These are phyloP conservation scores for Macropus fuliginosus DNA, from an alignment of 2,797 vertebrate genomes.

Conservation along the genomic window DNA sequence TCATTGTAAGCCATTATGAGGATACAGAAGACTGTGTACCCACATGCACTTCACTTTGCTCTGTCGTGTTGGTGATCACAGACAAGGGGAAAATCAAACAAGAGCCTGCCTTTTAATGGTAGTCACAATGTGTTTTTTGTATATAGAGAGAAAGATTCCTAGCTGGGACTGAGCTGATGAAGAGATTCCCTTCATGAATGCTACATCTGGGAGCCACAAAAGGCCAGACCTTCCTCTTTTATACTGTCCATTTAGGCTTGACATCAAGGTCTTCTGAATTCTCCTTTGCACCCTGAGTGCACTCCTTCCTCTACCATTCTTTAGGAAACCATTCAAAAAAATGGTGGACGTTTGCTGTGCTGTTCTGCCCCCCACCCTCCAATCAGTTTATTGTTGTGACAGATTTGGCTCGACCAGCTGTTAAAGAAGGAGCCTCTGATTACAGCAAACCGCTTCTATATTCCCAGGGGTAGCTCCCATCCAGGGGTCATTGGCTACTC, in stretches of 20 bases:
- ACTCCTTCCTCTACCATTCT: not conserved
- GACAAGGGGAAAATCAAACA: slow-evolving; percentile 11
- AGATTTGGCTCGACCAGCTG: slow-evolving; percentile 20
- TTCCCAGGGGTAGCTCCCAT: not conserved
- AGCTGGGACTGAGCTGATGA: not conserved
- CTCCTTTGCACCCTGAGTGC: not conserved
- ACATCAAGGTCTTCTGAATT: not conserved
- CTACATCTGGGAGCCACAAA: slow-evolving; percentile 17
- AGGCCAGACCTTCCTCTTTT: not conserved
- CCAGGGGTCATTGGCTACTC: not conserved
- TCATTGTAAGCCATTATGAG: not conserved
- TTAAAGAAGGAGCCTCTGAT: not conserved
- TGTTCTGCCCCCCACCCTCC: not conserved
- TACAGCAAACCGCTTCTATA: slow-evolving; percentile 9
- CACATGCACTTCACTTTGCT: not conserved
- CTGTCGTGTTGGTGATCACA: slow-evolving; percentile 9
- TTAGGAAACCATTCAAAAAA: not conserved
- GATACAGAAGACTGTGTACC: not conserved
- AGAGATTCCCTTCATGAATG: slow-evolving; percentile 9
- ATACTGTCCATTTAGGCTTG: slow-evolving; percentile 6
- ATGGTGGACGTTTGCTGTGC: not conserved
- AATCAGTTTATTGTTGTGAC: slow-evolving; percentile 24
- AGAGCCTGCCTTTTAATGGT: not conserved
- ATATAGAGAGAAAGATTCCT: not conserved
- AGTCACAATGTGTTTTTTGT: not conserved